Evolutionary conservation across 2,888 invertebrate genomes (phyloP).

Genomic region (Plemyria rubiginata): DNA sequence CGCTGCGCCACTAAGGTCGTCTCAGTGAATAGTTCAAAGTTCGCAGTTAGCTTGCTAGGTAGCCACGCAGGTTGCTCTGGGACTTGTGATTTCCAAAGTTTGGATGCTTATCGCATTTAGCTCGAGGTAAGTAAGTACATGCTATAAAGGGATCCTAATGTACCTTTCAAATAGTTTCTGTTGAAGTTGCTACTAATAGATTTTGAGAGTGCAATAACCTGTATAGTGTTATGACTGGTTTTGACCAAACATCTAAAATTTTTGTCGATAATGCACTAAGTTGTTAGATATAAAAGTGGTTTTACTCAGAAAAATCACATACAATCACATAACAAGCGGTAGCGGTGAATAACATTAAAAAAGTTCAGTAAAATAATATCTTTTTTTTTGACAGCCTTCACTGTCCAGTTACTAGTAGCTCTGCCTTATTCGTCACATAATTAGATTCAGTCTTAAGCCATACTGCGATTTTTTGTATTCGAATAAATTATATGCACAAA

Average conservation of each 20-base stretch:
- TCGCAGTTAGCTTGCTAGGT: constrained; percentile 2
- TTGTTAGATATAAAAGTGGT: too few species aligned
- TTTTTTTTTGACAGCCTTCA: too few species aligned
- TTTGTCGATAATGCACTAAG: not conserved
- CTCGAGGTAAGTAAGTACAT: constrained; percentile 24
- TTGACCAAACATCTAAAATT: constrained; percentile 14
- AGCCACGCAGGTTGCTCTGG: constrained; percentile 13
- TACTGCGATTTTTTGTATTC: too few species aligned
- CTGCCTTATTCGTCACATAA: too few species aligned
- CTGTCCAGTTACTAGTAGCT: too few species aligned
- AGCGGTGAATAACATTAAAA: too few species aligned
- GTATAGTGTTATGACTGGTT: constrained; percentile 14
- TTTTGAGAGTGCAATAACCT: constrained; percentile 12
- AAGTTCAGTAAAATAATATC: too few species aligned
- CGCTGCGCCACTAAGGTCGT: too few species aligned
- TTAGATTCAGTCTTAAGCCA: too few species aligned
- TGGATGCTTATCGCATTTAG: constrained; percentile 30
- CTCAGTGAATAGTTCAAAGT: constrained; percentile 13
- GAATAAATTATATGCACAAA: too few species aligned
- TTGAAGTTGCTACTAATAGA: constrained; percentile 18
- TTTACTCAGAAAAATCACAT: too few species aligned
- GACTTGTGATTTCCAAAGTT: constrained; percentile 26
- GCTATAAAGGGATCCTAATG: constrained; percentile 12
- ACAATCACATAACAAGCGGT: too few species aligned
- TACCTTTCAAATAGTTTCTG: constrained; percentile 14